Evolutionary conservation across 2,797 vertebrate genomes (phyloP).

Genomic region (Sardinella longiceps): DNA sequence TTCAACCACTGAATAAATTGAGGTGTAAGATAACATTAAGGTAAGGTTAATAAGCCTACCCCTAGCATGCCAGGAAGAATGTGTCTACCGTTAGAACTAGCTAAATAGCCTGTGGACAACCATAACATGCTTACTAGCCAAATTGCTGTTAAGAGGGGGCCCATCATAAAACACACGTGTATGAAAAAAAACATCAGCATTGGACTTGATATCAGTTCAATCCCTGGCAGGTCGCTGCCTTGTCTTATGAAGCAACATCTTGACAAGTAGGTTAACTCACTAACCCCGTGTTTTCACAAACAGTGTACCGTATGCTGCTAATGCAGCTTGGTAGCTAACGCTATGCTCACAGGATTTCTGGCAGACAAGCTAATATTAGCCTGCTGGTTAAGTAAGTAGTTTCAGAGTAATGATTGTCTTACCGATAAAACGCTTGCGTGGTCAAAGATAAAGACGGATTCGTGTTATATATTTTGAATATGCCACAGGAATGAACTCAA

Average conservation of each 20-base stretch:
- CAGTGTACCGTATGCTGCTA: neutral
- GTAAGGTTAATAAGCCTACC: no score
- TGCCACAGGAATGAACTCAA: neutral
- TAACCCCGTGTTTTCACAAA: neutral
- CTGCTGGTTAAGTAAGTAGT: neutral
- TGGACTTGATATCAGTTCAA: neutral
- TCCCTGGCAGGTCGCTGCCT: neutral
- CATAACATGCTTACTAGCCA: neutral
- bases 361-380: neutral
- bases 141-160: neutral
- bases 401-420: neutral
- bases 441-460: neutral
- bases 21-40: no score
- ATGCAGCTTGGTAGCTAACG: neutral
- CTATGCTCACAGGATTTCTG: neutral
- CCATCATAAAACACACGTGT: no score
- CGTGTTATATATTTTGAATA: neutral
- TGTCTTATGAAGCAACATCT: neutral
- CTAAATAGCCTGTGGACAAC: neutral
- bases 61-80: no score
- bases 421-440: neutral
- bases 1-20: neutral
- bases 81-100: no score
- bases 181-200: neutral
- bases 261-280: neutral